Evolutionary conservation across 2,113 vertebrate species (phyloP).

Genomic region (Zapornia atra): DNA sequence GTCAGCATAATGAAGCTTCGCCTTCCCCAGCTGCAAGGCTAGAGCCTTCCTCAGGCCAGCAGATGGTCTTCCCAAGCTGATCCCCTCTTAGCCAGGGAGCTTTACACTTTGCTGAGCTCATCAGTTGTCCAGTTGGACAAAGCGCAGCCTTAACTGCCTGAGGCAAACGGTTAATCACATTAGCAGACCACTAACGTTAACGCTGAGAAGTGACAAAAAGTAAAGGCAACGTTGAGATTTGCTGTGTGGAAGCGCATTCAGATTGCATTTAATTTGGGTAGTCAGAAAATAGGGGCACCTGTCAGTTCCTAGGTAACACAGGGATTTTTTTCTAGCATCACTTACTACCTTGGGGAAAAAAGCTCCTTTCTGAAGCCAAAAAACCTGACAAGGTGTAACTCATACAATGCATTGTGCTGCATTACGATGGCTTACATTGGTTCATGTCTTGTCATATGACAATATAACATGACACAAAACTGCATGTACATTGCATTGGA

Average conservation of each 20-base stretch:
- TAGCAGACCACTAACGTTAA: slow-evolving; percentile 48
- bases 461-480: slow-evolving; percentile 74
- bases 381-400: slow-evolving; percentile 71
- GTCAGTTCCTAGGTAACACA: slow-evolving; percentile 57
- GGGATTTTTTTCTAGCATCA: slow-evolving; percentile 68
- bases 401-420: slow-evolving; percentile 58
- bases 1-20: background rate
- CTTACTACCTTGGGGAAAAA: slow-evolving; percentile 69
- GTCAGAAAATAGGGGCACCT: slow-evolving; percentile 65
- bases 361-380: slow-evolving; percentile 66
- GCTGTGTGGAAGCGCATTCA: slow-evolving; percentile 26
- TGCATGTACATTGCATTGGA: slow-evolving; percentile 71
- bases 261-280: slow-evolving; percentile 71
- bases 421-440: slow-evolving; percentile 69
- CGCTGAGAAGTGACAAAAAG: slow-evolving; percentile 48
- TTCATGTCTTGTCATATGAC: slow-evolving; percentile 74
- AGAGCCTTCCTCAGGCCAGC: slow-evolving; percentile 1
- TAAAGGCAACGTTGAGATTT: slow-evolving; percentile 32
- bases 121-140: slow-evolving; percentile 76
- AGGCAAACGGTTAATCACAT: slow-evolving; percentile 74
- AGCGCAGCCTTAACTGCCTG: slow-evolving; percentile 70
- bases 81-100: slow-evolving; percentile 66
- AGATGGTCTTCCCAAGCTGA: slow-evolving; percentile 54
- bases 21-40: background rate
- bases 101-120: slow-evolving; percentile 70